Evolutionary conservation across 2,888 invertebrate species (phyloP).

Genomic region (Plebejus anna): DNA sequence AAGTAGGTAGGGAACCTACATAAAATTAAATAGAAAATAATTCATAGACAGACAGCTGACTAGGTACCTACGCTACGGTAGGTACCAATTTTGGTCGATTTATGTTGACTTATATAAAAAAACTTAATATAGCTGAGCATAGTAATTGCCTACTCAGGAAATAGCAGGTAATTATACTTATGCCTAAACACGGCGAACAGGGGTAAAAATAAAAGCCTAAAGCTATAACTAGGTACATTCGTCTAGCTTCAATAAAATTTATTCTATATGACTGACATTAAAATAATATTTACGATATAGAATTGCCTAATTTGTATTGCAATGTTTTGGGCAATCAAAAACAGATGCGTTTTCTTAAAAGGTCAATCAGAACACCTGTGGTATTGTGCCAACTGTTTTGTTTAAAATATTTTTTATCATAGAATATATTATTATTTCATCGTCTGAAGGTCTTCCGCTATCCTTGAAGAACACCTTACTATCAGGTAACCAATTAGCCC

Average conservation of each 20-base stretch:
- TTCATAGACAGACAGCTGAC: too few relatives aligned
- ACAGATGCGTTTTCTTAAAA: constrained; percentile 18
- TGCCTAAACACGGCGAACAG: neutral
- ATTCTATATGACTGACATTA: neutral
- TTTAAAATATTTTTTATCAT: neutral
- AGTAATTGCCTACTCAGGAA: too few relatives aligned
- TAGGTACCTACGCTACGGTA: too few relatives aligned
- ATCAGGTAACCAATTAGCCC: neutral
- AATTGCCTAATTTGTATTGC: constrained; percentile 15
- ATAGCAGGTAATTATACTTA: too few relatives aligned
- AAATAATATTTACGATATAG: neutral
- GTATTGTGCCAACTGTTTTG: constrained; percentile 1
- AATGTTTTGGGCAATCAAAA: constrained; percentile 7
- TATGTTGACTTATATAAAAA: too few relatives aligned
- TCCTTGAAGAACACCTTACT: constrained; percentile 14
- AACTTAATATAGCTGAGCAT: too few relatives aligned
- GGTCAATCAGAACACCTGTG: constrained; percentile 21
- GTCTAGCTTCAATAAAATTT: neutral
- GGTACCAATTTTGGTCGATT: too few relatives aligned
- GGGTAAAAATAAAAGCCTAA: neutral
- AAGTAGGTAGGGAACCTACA: too few relatives aligned
- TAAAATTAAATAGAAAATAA: too few relatives aligned
- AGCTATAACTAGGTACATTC: neutral
- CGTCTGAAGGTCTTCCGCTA: constrained; percentile 14
- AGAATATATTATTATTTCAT: neutral